Conservation (phyloP, 2,888 invertebrate species). For the Mechanitis mazaeus region DNA sequence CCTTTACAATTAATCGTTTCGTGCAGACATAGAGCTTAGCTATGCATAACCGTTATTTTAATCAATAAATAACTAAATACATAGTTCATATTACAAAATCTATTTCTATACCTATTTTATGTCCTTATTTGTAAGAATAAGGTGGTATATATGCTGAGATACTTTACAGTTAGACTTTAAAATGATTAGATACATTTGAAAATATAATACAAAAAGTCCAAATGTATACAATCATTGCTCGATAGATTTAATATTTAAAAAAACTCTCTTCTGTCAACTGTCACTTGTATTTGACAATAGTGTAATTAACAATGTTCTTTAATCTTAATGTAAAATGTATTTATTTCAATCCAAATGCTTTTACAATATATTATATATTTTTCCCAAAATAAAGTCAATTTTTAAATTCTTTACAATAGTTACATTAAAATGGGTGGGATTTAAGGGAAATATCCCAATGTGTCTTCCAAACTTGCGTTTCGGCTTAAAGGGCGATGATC, state of each 20-base stretch:
- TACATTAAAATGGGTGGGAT: slow-evolving; percentile 5
- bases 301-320: too few species aligned
- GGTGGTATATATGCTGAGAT: slow-evolving; percentile 65
- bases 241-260: too few species aligned
- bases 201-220: slow-evolving; percentile 12
- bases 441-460: slow-evolving; percentile 79
- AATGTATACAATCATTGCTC: slow-evolving; percentile 14
- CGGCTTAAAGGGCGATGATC: slow-evolving; percentile 59
- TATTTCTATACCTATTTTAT: slow-evolving; percentile 57
- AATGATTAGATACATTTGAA: too few species aligned
- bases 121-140: slow-evolving; percentile 67
- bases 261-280: too few species aligned
- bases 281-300: too few species aligned
- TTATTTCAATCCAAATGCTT: not conserved
- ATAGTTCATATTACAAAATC: slow-evolving; percentile 43
- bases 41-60: slow-evolving; percentile 62
- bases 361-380: not conserved
- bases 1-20: slow-evolving; percentile 21
- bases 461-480: slow-evolving; percentile 78
- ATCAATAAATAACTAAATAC: slow-evolving; percentile 67
- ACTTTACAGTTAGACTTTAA: slow-evolving; percentile 15
- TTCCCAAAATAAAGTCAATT: not conserved
- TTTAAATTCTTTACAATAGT: slow-evolving; percentile 2
- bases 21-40: slow-evolving; percentile 18
- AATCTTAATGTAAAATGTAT: not conserved